A percentile compares a stretch with the other conserved stretches of the same genome.
These are phyloP conservation scores for Sepioteuthis lessoniana DNA, from an alignment of 2,888 invertebrate species.

Conservation along the genomic window DNA sequence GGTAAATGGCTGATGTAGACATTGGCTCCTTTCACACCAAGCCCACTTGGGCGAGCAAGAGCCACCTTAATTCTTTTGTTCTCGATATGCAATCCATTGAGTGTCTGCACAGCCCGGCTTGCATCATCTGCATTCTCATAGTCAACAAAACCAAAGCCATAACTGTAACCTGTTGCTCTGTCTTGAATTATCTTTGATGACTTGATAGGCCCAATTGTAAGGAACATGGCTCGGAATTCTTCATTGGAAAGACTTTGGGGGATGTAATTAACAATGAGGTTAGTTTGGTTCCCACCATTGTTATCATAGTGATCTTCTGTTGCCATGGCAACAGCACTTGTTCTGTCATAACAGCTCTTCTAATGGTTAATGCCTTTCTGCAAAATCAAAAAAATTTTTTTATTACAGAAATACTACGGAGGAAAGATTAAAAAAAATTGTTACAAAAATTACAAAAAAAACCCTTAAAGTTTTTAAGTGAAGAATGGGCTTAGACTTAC, in stretches of 20 bases:
- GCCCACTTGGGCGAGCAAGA: constrained; percentile 91
- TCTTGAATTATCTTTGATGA: constrained; percentile 84
- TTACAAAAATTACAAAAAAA: too few relatives aligned
- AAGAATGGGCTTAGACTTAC: background rate
- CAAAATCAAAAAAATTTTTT: background rate
- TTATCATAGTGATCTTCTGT: constrained; percentile 46
- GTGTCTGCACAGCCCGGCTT: constrained; percentile 86
- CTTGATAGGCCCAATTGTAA: constrained; percentile 90
- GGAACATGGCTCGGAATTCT: constrained; percentile 90
- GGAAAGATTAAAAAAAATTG: background rate
- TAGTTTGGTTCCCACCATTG: constrained; percentile 77
- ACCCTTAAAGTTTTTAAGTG: too few relatives aligned
- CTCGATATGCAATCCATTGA: constrained; percentile 91
- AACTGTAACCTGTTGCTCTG: constrained; percentile 89
- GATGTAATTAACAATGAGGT: constrained; percentile 95
- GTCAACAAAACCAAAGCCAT: constrained; percentile 96
- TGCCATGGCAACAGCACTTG: constrained; percentile 43
- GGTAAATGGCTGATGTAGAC: constrained; percentile 94
- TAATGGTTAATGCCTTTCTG: background rate
- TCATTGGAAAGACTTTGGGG: constrained; percentile 94
- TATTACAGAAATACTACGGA: too few relatives aligned
- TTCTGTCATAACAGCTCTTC: constrained; percentile 37
- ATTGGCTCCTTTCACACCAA: constrained; percentile 94
- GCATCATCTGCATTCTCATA: constrained; percentile 90
- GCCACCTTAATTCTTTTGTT: constrained; percentile 95